These are phyloP conservation scores for Pomacea maculata DNA, from an alignment of 1,140 invertebrate species.

Conservation along the genomic window DNA sequence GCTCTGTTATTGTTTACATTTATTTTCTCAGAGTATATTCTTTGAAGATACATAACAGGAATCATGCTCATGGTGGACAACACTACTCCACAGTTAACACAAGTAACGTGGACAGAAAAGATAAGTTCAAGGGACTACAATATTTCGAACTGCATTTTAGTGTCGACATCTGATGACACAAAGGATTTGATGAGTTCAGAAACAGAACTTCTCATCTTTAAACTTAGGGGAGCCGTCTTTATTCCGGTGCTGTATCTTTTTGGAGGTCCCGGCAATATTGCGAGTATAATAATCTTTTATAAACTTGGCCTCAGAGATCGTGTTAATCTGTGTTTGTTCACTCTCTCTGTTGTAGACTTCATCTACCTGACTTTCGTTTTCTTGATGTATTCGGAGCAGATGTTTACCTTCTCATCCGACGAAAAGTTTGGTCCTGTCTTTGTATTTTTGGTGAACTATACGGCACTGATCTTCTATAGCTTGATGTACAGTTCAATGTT, in stretches of 20 bases:
- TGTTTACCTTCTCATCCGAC: neutral
- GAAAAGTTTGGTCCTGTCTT: neutral
- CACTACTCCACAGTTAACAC: too few relatives aligned
- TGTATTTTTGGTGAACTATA: neutral
- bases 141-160: too few relatives aligned
- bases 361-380: neutral
- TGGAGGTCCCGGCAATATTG: neutral
- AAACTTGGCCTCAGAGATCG: slow-evolving; percentile 5
- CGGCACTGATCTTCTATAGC: neutral
- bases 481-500: neutral
- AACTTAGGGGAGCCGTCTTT: neutral
- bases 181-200: too few relatives aligned
- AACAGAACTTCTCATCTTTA: too few relatives aligned
- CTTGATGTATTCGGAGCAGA: neutral
- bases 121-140: too few relatives aligned
- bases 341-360: neutral
- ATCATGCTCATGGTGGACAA: too few relatives aligned
- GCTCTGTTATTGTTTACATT: too few relatives aligned
- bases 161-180: too few relatives aligned
- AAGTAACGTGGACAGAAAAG: too few relatives aligned
- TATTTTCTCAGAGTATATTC: too few relatives aligned
- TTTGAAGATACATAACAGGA: too few relatives aligned
- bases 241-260: neutral
- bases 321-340: slow-evolving; percentile 7
- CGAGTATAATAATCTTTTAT: slow-evolving; percentile 5